Conservation (phyloP, 2,113 vertebrate species). For the Myodes glareolus region DNA sequence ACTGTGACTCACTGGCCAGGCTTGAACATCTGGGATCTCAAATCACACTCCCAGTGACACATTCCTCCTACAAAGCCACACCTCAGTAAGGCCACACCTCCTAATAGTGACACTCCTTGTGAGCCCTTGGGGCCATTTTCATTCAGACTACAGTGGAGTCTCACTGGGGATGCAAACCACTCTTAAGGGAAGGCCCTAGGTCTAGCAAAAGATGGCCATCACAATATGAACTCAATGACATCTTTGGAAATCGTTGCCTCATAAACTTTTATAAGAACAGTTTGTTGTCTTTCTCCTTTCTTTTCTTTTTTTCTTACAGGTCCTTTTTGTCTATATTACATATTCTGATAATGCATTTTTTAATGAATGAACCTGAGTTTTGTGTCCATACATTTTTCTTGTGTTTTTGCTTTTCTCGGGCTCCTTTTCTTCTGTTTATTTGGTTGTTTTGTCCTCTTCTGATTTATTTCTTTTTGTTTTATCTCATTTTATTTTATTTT, state of each 20-base stretch:
- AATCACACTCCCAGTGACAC: neutral
- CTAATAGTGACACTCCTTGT: neutral
- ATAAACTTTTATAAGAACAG: neutral
- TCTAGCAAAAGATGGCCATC: neutral
- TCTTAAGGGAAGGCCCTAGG: neutral
- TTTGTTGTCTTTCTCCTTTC: neutral
- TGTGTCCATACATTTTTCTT: neutral
- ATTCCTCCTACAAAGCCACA: neutral
- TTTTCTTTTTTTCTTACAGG: neutral
- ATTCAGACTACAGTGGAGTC: neutral
- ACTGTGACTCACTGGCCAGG: neutral
- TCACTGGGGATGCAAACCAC: neutral
- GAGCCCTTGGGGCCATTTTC: neutral
- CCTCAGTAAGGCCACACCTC: neutral
- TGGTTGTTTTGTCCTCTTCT: too few species aligned
- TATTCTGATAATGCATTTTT: neutral
- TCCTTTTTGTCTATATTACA: neutral
- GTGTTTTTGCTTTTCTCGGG: neutral
- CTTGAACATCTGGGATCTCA: neutral
- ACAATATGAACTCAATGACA: neutral
- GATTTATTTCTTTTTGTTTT: too few species aligned
- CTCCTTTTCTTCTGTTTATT: neutral
- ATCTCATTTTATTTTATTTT: neutral
- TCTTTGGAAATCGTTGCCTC: neutral
- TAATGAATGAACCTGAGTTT: neutral